These are phyloP conservation scores for Galeopsomyia nigrocyanea DNA, from an alignment of 2,888 invertebrate genomes.

Conservation along the genomic window DNA sequence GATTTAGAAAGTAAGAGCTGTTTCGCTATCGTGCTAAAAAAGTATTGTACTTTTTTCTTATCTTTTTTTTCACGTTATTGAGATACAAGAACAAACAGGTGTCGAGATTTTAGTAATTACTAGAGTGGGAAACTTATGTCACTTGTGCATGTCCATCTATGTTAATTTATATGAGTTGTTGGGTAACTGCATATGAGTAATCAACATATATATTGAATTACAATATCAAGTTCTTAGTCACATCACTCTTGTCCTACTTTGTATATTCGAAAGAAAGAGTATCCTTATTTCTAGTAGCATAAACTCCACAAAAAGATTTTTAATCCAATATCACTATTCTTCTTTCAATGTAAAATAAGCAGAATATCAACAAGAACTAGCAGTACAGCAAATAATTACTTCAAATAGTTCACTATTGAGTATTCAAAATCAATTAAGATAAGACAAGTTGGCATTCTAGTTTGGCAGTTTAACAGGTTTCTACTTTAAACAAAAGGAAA, in stretches of 20 bases:
- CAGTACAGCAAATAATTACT: background rate
- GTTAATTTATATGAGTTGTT: background rate
- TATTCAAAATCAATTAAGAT: background rate
- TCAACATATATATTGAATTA: slow-evolving; percentile 27
- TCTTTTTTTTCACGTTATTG: background rate
- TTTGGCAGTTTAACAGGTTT: too few species aligned
- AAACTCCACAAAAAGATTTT: background rate
- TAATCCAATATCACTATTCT: too few species aligned
- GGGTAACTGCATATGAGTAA: slow-evolving; percentile 11
- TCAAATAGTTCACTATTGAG: background rate
- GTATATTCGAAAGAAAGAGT: background rate
- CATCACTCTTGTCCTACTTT: background rate
- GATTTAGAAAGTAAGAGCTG: background rate
- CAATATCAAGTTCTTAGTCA: slow-evolving; percentile 14
- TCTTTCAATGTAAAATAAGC: too few species aligned
- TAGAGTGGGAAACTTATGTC: background rate
- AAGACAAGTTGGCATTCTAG: background rate
- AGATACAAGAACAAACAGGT: slow-evolving; percentile 8
- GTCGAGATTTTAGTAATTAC: background rate
- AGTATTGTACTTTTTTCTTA: background rate
- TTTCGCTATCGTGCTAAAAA: too few species aligned
- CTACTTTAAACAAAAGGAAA: too few species aligned
- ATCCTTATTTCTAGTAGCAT: slow-evolving; percentile 1
- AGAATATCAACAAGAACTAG: background rate
- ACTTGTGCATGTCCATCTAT: background rate